Base-by-base conservation (phyloP, 2,113 vertebrate species). In the Salvelinus namaycush region DNA sequence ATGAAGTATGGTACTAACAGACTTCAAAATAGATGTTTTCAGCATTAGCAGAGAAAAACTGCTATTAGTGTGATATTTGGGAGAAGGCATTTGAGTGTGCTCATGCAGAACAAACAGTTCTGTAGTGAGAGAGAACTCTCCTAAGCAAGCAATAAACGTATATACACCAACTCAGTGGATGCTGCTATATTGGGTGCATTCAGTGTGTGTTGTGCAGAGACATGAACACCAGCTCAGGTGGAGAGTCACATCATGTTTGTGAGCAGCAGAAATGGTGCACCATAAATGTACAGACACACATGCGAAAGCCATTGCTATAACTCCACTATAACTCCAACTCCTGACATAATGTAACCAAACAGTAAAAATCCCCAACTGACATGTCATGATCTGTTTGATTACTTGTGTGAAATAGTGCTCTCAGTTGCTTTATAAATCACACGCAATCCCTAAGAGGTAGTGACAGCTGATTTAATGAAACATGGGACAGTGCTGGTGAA, bases 311-410 rank as follows among this genome's bases (percentile, higher is more conserved):
- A 84, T 83, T 69, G 84, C 72, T 83, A 87, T 80, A 76, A 76
- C 77, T 54, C 57, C 4, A n/a, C 20, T 74, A 4, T 76, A 72
- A 76, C 81, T 82, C 74, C 39, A 44, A 44, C 39, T 44, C 39
- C 39, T 79, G 85, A 74, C 79, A 84, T 67, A 20, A 79, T 88
- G 83, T 79, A 87, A 82, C 83, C 87, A 51, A 87, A 89, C 77
- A 82, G 84, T 80, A 54, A 75, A 81, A 83, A 87, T 84, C 85
- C 87, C 83, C 81, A 79, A 81, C 87, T 78, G 83, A 83, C 84
- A 84, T 88, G 87, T 88, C 84, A 88, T 86, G 84, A 88, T 86
- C 77, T 86, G 86, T 88, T 89, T 88, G 85, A 89, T 89, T 84
- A 85, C 84, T 82, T 88, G 85, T 85, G 88, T 89, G 87, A 87